A percentile compares a stretch with the other conserved stretches of the same genome.
Conservation (phyloP, 2,113 vertebrate species). For the Ramphastos sulfuratus region DNA sequence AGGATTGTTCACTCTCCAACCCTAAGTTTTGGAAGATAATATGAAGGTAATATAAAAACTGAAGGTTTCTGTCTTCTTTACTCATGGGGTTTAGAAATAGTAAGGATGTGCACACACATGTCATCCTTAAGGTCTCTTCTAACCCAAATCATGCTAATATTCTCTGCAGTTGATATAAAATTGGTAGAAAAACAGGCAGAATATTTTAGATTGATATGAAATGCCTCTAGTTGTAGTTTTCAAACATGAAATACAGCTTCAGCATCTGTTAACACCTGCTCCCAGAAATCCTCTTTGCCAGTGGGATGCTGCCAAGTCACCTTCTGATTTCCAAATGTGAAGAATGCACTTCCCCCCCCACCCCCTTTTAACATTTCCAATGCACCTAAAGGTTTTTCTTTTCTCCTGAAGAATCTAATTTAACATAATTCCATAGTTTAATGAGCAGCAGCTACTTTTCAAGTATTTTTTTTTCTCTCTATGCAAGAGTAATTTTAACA, state of each 20-base stretch:
- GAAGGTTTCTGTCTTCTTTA: neutral
- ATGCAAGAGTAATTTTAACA: neutral
- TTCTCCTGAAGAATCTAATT: neutral
- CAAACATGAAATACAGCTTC: neutral
- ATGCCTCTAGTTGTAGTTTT: no score
- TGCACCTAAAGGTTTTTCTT: neutral
- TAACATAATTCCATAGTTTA: neutral
- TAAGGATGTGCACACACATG: neutral
- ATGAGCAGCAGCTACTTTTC: conserved; percentile 8
- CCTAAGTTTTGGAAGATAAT: neutral
- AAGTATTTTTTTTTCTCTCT: neutral
- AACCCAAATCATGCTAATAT: no score
- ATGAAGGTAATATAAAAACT: neutral
- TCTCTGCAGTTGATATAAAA: neutral
- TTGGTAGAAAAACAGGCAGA: neutral
- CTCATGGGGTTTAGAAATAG: neutral
- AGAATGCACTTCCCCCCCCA: neutral
- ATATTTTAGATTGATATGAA: neutral
- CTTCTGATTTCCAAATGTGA: neutral
- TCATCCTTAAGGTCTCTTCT: no score
- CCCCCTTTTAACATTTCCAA: neutral
- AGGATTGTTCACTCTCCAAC: neutral
- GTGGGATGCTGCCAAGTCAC: neutral
- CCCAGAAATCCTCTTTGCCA: neutral
- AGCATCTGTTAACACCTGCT: neutral